A percentile compares a stretch with the other conserved stretches of the same genome.
Evolutionary conservation across 2,113 vertebrate species (phyloP).

Genomic region (Crotalus tigris): DNA sequence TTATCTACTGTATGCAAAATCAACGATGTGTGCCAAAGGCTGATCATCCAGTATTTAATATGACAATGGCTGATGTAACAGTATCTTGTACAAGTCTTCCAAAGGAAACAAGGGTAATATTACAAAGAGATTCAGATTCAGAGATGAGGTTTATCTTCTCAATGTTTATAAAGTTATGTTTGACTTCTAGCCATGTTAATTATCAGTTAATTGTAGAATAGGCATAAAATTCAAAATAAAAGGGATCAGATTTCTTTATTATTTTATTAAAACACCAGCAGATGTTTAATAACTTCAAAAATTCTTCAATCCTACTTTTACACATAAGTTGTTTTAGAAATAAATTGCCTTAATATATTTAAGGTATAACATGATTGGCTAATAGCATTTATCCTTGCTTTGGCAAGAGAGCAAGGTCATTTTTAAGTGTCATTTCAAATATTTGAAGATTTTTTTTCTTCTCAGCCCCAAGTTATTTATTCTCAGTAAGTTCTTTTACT

Average conservation of each 20-base stretch:
- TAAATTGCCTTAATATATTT: neutral
- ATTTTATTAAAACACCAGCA: neutral
- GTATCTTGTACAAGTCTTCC: constrained; percentile 93
- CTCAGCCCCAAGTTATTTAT: neutral
- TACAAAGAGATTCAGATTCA: neutral
- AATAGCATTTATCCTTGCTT: neutral
- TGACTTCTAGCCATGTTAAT: neutral
- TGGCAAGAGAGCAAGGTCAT: neutral
- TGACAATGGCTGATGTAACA: constrained; percentile 89
- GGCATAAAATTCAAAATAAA: neutral
- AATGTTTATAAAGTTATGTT: neutral
- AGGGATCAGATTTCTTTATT: neutral
- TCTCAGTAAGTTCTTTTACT: neutral
- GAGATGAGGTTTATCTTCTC: neutral
- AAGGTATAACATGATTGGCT: neutral
- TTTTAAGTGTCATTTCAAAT: neutral
- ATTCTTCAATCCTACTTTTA: neutral
- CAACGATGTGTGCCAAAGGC: constrained; percentile 90
- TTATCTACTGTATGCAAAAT: constrained; percentile 87
- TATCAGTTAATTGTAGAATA: neutral
- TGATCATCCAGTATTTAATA: constrained; percentile 87
- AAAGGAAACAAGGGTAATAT: constrained; percentile 82
- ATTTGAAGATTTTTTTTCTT: neutral
- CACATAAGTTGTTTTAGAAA: neutral
- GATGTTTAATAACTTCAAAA: neutral